Conservation (phyloP, 2,113 vertebrate genomes). For the Falcunculus frontatus region DNA sequence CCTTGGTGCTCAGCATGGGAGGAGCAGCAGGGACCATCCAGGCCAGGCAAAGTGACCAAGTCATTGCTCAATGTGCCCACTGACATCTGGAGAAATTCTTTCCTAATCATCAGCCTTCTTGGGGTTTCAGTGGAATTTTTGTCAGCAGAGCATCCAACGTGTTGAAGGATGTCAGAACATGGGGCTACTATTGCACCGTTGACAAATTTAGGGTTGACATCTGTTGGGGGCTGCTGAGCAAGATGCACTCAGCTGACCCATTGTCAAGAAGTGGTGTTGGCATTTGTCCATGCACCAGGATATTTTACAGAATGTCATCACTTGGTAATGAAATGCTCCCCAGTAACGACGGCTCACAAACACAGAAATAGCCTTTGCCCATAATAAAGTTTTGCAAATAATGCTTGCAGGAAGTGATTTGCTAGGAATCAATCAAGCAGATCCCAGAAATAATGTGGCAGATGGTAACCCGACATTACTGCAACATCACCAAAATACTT, state of each 20-base stretch:
- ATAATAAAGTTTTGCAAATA: constrained; percentile 42
- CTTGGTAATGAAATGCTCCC: constrained; percentile 21
- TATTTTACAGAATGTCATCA: constrained; percentile 45
- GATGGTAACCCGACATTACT: constrained; percentile 3
- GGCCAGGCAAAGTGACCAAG: not conserved
- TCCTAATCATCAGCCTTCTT: not conserved
- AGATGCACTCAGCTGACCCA: not conserved
- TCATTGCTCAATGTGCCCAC: not conserved
- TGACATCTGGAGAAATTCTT: not conserved
- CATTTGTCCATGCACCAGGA: constrained; percentile 25
- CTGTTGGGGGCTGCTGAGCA: not conserved
- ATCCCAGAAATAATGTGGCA: constrained; percentile 34
- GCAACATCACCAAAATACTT: constrained; percentile 5
- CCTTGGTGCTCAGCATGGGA: not conserved
- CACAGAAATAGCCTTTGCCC: constrained; percentile 56
- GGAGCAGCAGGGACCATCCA: not conserved
- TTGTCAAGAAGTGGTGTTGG: not conserved
- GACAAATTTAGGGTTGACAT: not conserved
- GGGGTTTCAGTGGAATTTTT: not conserved
- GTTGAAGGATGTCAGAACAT: not conserved
- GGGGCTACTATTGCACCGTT: not conserved
- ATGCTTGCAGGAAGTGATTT: constrained; percentile 49
- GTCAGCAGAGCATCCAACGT: not conserved
- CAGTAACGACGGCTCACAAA: not conserved
- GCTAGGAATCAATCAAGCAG: constrained; percentile 25